These are phyloP conservation scores for Paedocypris sp. DNA, from an alignment of 2,113 vertebrate genomes.

Conservation along the genomic window DNA sequence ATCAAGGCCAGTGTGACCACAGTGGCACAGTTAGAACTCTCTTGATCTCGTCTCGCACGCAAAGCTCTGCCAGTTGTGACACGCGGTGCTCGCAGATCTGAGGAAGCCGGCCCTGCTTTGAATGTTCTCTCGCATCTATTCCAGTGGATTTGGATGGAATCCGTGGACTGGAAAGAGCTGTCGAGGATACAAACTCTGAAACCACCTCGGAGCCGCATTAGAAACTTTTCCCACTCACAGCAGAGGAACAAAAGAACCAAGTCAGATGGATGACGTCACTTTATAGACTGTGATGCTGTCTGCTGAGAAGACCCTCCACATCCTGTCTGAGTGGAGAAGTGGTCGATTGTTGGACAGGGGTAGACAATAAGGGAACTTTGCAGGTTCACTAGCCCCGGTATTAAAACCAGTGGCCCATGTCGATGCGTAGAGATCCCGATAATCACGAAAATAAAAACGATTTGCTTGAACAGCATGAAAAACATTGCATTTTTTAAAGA, in stretches of 20 bases:
- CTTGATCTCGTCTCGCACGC: slow-evolving; percentile 7
- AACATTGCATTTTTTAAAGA: no score
- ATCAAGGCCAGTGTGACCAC: neutral
- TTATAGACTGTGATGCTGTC: slow-evolving; percentile 33
- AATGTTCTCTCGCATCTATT: slow-evolving; percentile 10
- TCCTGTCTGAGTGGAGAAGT: slow-evolving; percentile 31
- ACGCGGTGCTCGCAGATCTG: slow-evolving; percentile 12
- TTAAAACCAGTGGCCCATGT: no score
- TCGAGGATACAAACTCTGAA: slow-evolving; percentile 3
- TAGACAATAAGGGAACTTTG: no score
- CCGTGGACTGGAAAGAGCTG: slow-evolving; percentile 35
- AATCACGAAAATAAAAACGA: no score
- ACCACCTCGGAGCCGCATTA: neutral
- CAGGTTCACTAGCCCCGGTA: no score
- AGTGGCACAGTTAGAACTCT: neutral
- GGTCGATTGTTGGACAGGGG: no score
- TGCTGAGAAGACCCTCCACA: slow-evolving; percentile 42
- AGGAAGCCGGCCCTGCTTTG: neutral
- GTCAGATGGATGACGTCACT: slow-evolving; percentile 11
- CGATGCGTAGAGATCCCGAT: no score
- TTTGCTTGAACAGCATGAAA: no score
- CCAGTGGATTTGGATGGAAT: slow-evolving; percentile 34
- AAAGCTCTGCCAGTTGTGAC: neutral
- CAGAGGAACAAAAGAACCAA: slow-evolving; percentile 2
- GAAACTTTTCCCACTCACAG: neutral